These are phyloP conservation scores for Sciurus niger DNA, from an alignment of 2,113 vertebrate species.

Conservation along the genomic window DNA sequence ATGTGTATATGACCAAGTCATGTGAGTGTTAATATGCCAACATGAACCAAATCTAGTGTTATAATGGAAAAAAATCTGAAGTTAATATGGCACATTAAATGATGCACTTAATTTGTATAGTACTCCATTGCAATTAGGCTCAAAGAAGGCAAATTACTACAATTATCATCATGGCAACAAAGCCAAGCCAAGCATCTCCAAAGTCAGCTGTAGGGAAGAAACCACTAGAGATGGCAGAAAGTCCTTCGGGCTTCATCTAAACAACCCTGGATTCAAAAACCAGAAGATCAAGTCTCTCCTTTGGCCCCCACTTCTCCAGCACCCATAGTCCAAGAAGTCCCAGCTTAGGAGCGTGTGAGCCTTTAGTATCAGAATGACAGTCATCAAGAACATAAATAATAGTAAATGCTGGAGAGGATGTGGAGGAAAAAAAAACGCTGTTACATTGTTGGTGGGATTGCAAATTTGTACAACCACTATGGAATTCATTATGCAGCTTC, in stretches of 20 bases:
- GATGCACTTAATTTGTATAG: constrained; percentile 65
- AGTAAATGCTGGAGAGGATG: too few relatives aligned
- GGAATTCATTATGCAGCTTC: too few relatives aligned
- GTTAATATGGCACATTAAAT: constrained; percentile 56
- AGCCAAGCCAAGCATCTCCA: constrained; percentile 53
- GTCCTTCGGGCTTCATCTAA: neutral
- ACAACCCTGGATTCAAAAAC: neutral
- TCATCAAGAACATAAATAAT: too few relatives aligned
- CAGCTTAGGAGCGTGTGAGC: neutral
- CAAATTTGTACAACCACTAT: too few relatives aligned
- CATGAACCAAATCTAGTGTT: constrained; percentile 9
- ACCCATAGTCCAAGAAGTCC: neutral
- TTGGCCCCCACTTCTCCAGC: neutral
- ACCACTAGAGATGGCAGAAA: neutral
- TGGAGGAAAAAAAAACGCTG: too few relatives aligned
- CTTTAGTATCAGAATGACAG: too few relatives aligned
- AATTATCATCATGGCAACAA: constrained; percentile 74
- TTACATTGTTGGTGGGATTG: too few relatives aligned
- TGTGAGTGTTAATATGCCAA: neutral
- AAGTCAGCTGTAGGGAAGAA: constrained; percentile 46
- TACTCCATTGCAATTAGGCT: constrained; percentile 50
- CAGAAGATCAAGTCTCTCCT: neutral
- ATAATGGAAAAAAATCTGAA: constrained; percentile 29
- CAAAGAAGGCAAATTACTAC: constrained; percentile 72
- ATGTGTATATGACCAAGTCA: neutral